These are phyloP conservation scores for Synergus umbraculus DNA, from an alignment of 2,888 invertebrate species.

Conservation along the genomic window DNA sequence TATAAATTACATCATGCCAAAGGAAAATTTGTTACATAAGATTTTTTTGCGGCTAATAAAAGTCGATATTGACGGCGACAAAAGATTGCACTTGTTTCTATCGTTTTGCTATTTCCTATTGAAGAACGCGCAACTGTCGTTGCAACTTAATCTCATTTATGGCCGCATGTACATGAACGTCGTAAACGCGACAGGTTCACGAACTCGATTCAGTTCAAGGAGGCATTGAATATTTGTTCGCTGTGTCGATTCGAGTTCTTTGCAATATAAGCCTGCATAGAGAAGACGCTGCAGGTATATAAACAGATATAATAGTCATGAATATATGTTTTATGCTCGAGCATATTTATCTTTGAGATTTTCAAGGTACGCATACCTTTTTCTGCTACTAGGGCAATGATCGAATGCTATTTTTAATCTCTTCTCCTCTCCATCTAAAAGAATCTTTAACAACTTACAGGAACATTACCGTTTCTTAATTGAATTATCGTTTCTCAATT, in stretches of 20 bases:
- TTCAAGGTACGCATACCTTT: slow-evolving; percentile 20
- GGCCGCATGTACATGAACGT: slow-evolving; percentile 42
- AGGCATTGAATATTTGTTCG: slow-evolving; percentile 49
- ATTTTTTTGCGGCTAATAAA: neutral
- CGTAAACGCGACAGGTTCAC: slow-evolving; percentile 61
- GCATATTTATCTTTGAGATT: slow-evolving; percentile 29
- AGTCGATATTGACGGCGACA: neutral
- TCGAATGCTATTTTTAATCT: slow-evolving; percentile 21
- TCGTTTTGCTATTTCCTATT: slow-evolving; percentile 19
- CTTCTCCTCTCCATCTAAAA: neutral
- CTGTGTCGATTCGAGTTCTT: slow-evolving; percentile 24
- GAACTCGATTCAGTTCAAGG: slow-evolving; percentile 69
- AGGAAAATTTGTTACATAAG: neutral
- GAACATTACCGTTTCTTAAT: too few species aligned
- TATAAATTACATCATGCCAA: too few species aligned
- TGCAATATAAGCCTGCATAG: slow-evolving; percentile 24
- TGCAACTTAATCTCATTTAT: slow-evolving; percentile 52
- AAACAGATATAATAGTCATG: slow-evolving; percentile 1
- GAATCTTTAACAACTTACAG: too few species aligned
- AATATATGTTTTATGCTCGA: neutral
- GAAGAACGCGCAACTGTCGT: slow-evolving; percentile 15
- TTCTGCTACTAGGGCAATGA: slow-evolving; percentile 30
- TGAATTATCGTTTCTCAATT: too few species aligned
- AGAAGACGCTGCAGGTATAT: slow-evolving; percentile 14
- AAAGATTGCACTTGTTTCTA: slow-evolving; percentile 21